Evolutionary conservation across 2,797 vertebrate genomes (phyloP).

Genomic region (Coccyzus lansbergi): DNA sequence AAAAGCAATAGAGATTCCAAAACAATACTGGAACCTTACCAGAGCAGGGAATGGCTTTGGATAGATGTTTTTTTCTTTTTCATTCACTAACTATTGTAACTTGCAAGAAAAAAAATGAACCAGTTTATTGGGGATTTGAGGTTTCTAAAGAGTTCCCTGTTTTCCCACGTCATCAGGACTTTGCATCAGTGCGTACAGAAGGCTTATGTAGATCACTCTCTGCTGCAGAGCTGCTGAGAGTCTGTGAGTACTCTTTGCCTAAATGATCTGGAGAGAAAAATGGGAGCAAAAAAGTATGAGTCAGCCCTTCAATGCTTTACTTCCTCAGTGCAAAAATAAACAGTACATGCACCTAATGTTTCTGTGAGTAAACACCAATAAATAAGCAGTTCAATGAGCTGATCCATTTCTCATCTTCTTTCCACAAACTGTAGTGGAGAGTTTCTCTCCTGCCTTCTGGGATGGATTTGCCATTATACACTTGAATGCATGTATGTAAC

Average conservation of each 20-base stretch:
- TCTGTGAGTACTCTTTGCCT: background rate
- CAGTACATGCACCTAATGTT: background rate
- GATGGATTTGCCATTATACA: background rate
- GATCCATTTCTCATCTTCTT: background rate
- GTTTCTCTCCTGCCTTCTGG: background rate
- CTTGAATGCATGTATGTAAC: background rate
- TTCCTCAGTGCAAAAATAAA: background rate
- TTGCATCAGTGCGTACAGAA: background rate
- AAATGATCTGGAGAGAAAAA: background rate
- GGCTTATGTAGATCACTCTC: background rate
- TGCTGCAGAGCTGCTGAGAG: background rate
- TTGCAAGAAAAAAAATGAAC: background rate
- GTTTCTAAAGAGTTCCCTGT: background rate
- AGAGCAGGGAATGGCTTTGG: background rate
- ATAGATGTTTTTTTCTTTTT: background rate
- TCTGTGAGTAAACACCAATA: conserved; percentile 13
- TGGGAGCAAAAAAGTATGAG: background rate
- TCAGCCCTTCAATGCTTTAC: background rate
- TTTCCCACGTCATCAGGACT: background rate
- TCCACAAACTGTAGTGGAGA: background rate
- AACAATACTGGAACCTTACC: background rate
- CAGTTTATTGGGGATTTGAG: background rate
- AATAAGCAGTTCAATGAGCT: background rate
- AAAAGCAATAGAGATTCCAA: background rate
- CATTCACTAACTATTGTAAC: background rate